phyloP scores from a whole-genome alignment of 2,113 vertebrate species.

The Tragelaphus imberbis region DNA sequence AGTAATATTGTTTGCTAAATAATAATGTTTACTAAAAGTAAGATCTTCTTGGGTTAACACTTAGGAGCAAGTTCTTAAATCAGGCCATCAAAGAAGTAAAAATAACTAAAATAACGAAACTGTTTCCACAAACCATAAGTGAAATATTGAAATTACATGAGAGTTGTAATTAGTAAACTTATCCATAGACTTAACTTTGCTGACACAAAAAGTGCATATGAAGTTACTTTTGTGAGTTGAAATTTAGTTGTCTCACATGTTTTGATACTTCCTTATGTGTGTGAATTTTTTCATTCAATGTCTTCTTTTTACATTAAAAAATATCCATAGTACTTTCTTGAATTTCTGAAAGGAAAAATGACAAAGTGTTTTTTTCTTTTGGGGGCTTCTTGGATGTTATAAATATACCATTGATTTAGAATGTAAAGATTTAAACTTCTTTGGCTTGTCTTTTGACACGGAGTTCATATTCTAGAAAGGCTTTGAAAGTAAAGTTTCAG shows the following conservation, averaged over 20 bases:
- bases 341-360: background rate
- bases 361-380: background rate
- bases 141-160: background rate
- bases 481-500: background rate
- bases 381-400: background rate
- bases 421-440: background rate
- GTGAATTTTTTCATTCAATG: background rate
- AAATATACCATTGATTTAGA: background rate
- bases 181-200: background rate
- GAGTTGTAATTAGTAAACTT: background rate
- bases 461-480: background rate
- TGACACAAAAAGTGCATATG: background rate
- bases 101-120: background rate
- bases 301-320: slow-evolving; percentile 24
- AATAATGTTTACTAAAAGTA: background rate
- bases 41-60: background rate
- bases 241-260: slow-evolving; percentile 4
- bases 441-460: background rate
- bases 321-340: background rate
- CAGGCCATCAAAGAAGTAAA: background rate
- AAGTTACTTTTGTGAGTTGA: background rate
- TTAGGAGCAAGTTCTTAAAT: slow-evolving; percentile 28
- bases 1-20: background rate
- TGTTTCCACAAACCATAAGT: background rate
- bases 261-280: background rate